phyloP scores from a whole-genome alignment of 2,888 invertebrate genomes.

The Orchestes rusci region DNA sequence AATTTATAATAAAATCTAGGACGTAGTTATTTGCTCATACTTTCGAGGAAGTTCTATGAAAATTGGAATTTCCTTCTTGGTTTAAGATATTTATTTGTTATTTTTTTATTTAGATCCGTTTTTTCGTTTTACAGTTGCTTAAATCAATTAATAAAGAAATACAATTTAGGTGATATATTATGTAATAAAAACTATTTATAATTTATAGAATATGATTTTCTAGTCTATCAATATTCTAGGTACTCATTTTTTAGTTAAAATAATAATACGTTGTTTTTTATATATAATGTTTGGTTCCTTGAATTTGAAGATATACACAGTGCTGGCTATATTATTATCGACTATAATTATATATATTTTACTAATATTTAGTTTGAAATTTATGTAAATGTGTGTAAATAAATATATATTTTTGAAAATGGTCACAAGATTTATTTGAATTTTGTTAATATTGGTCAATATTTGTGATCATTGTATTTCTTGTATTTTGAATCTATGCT shows the following conservation, averaged over 20 bases:
- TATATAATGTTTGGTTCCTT: constrained; percentile 30
- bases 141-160: constrained; percentile 24
- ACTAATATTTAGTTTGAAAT: constrained; percentile 31
- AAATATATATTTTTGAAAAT: constrained; percentile 38
- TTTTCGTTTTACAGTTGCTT: constrained; percentile 30
- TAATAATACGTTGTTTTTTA: constrained; percentile 33
- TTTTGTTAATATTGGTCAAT: no score
- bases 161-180: constrained; percentile 30
- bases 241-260: constrained; percentile 33
- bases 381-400: constrained; percentile 40
- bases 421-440: no score
- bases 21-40: constrained; percentile 33
- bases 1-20: constrained; percentile 26
- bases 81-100: constrained; percentile 38
- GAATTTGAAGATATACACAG: constrained; percentile 18
- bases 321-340: constrained; percentile 22
- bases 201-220: constrained; percentile 38
- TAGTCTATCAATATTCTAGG: constrained; percentile 37
- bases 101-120: constrained; percentile 22
- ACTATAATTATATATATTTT: no score
- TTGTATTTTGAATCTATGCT: no score
- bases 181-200: no score
- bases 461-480: no score
- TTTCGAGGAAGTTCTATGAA: no score
- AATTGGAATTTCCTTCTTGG: no score